Base-by-base conservation (phyloP, 2,797 vertebrate genomes). In the Gymnothorax reevesii region DNA sequence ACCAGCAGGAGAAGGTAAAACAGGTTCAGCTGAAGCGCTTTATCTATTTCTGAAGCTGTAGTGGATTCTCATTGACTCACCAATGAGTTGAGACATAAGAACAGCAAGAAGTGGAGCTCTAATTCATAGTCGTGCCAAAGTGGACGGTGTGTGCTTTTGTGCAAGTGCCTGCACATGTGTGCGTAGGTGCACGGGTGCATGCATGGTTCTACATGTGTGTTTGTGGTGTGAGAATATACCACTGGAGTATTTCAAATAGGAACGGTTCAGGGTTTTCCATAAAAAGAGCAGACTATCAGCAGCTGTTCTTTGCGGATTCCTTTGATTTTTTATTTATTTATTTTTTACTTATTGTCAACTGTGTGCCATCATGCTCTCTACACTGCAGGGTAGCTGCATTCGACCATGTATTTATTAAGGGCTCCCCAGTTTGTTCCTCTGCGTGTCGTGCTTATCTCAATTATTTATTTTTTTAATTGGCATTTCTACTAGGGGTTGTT, bases 41-140 rank as follows among this genome's bases (percentile, higher is more conserved):
- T 77, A 77, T 52, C 73, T 77, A 6, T 8, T 55, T 54, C 75
- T 22, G 75, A 79, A 79, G 75, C 49, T 42, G 17, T 22, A 22
- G 49, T 54, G 49, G 49, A 5, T 52, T n/a, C 42, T 52, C 83
- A n/a, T 22, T 52, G 64, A 20, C 42, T 49, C 20, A 66, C 8
- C 42, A n/a, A 17, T 20, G 17, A 12, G 33, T 15, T 59, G 49
- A 82, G 75, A 49, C 2, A 59, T 54, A 69, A 27, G 20, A 62
- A 77, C 80, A 79, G 57, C 20, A 62, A 20, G 20, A 80, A 84
- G 49, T n/a, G 20, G 60, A 84, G 75, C 60, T 83, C 17, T 62
- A 49, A 77, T 79, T 79, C 52, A 54, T 8, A 20, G 10, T 8
- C 17, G 7, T 1, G 17, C 22, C 20, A 22, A 73, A 73, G 27